Base-by-base conservation (phyloP, 2,113 vertebrate genomes). In the Pluvialis apricaria region DNA sequence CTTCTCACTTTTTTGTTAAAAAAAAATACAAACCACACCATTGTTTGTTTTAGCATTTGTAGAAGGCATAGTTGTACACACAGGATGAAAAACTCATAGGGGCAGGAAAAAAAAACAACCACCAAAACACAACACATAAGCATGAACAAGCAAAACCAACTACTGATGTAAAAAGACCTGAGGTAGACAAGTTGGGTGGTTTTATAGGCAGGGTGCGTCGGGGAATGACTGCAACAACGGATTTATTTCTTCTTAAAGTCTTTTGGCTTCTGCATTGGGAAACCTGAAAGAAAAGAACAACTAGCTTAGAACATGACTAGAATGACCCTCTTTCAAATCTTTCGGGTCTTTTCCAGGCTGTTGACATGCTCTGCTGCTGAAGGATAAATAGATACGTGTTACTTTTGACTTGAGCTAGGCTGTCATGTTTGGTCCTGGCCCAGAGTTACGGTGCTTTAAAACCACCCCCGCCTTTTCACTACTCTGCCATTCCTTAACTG, bases 351-450 rank as follows among this genome's bases (percentile, higher is more conserved):
- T 82, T 85, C 24, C 29, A 79, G 32, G 13, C 29, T 79, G 9
- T 28, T 78, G 2, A 14, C 5, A 9, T 9, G 11, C 31, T 82
- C 49, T 44, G 38, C 54, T 65, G 14, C 71, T 69, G 22, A 91
- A 69, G n/a, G n/a, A 22, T 5, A 76, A 13, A 18, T 7, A 45
- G 2, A 6, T 79, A 10, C 0, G 0, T 4, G 6, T 32, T 51
- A 68, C 22, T 9, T 86, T 42, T 42, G 36, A 60, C 22, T 60
- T 45, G 66, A 88, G 29, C 13, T 44, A 51, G 6, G 14, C 26
- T 61, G 5, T 29, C 49, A 6, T 22, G 14, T 54, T 69, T 34
- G 49, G 54, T 62, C 73, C 51, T 42, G 24, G 20, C 24, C 64
- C 36, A 65, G 58, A 72, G 9, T 40, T 29, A 25, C 0, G 5